Conservation (phyloP, 2,888 invertebrate species). For the Eurytoma californica region DNA sequence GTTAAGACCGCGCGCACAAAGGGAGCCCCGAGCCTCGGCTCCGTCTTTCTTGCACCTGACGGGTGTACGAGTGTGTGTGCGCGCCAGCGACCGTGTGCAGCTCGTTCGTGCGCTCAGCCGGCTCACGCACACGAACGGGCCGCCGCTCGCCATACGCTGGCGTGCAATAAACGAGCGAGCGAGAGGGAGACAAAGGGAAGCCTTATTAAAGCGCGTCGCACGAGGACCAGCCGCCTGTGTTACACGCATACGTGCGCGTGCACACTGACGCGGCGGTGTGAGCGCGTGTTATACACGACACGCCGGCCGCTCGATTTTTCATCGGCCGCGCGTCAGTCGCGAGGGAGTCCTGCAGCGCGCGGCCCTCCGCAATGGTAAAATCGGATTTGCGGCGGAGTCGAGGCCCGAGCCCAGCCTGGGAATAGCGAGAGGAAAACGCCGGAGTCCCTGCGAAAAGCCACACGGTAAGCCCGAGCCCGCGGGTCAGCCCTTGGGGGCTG, state of each 20-base stretch:
- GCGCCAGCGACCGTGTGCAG: neutral
- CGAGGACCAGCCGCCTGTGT: neutral
- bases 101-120: neutral
- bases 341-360: neutral
- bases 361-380: neutral
- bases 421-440: neutral
- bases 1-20: constrained; percentile 31
- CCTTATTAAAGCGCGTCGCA: constrained; percentile 32
- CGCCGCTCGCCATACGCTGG: constrained; percentile 21
- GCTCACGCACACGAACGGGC: neutral
- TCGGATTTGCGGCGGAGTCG: too few species aligned
- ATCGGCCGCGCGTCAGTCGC: neutral
- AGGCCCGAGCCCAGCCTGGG: neutral
- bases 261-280: neutral
- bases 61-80: neutral
- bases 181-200: constrained; percentile 39
- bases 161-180: constrained; percentile 27
- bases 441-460: constrained; percentile 6
- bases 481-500: too few species aligned
- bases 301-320: neutral
- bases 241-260: neutral
- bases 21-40: constrained; percentile 7
- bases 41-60: constrained; percentile 48
- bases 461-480: constrained; percentile 13
- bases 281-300: neutral